Evolutionary conservation across 1,140 invertebrate species (phyloP), one percentile per base, ranked within the genome.

Genomic region (Apis florea): DNA sequence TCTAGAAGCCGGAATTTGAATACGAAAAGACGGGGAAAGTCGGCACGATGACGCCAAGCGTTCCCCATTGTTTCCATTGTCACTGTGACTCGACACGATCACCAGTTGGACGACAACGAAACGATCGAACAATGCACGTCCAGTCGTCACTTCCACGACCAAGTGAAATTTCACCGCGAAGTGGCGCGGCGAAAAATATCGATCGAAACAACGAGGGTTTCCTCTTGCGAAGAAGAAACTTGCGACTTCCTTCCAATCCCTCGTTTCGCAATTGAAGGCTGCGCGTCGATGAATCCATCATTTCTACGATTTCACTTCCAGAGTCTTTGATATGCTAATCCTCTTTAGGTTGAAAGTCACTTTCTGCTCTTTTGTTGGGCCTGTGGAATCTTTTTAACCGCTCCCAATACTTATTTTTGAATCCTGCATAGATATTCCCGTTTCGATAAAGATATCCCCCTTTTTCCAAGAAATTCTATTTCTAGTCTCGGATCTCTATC

Each of bases 101-200:
- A 40, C 53, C 53, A 68, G 53, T n/a, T 70, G 77, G 59, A 66
- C 74, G 75, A 58, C 82, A 79, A 64, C 63, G 61, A 68, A 61
- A 64, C 66, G 82, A 85, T 80, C 74, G 83, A 26, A 84, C 77
- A 84, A 81, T 84, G 67, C n/a, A 81, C 66, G 40, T 59, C 58
- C 56, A 51, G 13, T 40, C 67, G 47, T 47, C 61, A 61, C 47
- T 49, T 58, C 51, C 67, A n/a, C 31, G 2, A 40, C 4, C 31
- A 56, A 74, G 71, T 47, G 58, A 84, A 79, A 74, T 84, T 84
- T 72, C 83, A 79, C 67, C 63, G 66, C 53, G n/a, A 40, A 40
- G 31, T 31, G 31, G 31, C 31, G 31, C 31, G 17, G 11, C n/a
- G 11, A 58, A 77, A 68, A 31, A 58, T 8, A 75, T 24, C 10